These are phyloP conservation scores for Anneissia japonica DNA, from an alignment of 35 echinoderm and acorn worm genomes.

Conservation along the genomic window DNA sequence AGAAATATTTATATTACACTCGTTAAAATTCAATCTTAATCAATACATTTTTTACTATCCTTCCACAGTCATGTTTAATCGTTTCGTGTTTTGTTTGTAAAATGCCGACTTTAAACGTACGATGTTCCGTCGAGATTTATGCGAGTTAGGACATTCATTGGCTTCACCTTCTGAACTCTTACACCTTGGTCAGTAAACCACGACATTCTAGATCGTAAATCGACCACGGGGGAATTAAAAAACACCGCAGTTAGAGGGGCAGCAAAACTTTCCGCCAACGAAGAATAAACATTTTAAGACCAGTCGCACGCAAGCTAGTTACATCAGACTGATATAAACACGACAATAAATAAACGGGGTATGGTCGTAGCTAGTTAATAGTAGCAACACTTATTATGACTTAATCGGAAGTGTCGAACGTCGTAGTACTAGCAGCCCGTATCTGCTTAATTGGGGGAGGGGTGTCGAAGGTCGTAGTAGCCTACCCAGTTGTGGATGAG, in stretches of 20 bases:
- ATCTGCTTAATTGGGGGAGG: too few species aligned
- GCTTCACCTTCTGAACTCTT: not conserved
- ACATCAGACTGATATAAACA: not conserved
- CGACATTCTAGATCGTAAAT: not conserved
- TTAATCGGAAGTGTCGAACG: not conserved
- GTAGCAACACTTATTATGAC: not conserved
- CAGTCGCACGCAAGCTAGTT: not conserved
- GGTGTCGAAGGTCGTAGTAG: too few species aligned
- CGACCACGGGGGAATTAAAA: not conserved
- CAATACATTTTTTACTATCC: not conserved
- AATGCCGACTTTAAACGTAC: not conserved
- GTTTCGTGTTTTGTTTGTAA: slow-evolving; percentile 1
- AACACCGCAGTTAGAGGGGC: not conserved
- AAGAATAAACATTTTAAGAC: not conserved
- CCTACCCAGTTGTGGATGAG: too few species aligned
- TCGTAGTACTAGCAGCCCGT: too few species aligned
- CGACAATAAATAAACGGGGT: not conserved
- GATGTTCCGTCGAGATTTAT: not conserved
- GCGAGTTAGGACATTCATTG: not conserved
- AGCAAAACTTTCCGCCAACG: not conserved
- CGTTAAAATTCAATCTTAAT: not conserved
- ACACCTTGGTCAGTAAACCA: not conserved
- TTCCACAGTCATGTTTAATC: not conserved
- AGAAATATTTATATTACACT: not conserved
- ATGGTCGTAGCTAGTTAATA: too few species aligned